Base-by-base conservation (phyloP, 2,797 vertebrate species). In the Clamator glandarius region DNA sequence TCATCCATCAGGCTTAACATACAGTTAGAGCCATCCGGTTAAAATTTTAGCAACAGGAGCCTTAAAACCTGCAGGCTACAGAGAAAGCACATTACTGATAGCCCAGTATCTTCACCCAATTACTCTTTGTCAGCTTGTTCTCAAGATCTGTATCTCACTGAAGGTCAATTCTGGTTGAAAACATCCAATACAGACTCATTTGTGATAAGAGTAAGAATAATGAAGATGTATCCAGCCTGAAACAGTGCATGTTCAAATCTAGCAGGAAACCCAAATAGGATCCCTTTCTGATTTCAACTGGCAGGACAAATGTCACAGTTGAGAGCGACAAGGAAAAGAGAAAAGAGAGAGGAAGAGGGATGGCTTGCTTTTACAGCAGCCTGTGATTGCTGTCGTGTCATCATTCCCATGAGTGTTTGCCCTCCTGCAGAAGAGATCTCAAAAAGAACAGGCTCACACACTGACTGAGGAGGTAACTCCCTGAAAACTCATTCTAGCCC, bases 161-260 rank as follows among this genome's bases (percentile, higher is more conserved):
- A 95, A 97, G 94, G 95, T 97, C 96, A 97, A 31, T 70, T 87
- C 92, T 84, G 72, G 85, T 52, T 94, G 95, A 93, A 96, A 96
- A 96, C 70, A 93, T 74, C 80, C 80, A 96, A 92, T 78, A 82
- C 87, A 92, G 92, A 84, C 93, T 95, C 95, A 92, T 93, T 90
- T 70, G 91, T 15, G 92, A 15, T 74, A 93, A 93, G 61, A 90
- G 85, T 82, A 58, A 88, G 96, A 96, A 90, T 95, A 90, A 95
- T 68, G 88, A 94, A 96, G 93, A 88, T 61, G 44, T 44, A 94
- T 23, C 91, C 85, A 61, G 46, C 80, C 78, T 2, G 0, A 87
- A 95, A 78, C 83, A 74, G 90, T 1, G 1, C 69, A 23, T 3
- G 24, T 79, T 87, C 36, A 54, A 51, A 64, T 51, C 87, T 33